Base-by-base conservation (phyloP, 2,888 invertebrate genomes). In the Romanomermis culicivorax region DNA sequence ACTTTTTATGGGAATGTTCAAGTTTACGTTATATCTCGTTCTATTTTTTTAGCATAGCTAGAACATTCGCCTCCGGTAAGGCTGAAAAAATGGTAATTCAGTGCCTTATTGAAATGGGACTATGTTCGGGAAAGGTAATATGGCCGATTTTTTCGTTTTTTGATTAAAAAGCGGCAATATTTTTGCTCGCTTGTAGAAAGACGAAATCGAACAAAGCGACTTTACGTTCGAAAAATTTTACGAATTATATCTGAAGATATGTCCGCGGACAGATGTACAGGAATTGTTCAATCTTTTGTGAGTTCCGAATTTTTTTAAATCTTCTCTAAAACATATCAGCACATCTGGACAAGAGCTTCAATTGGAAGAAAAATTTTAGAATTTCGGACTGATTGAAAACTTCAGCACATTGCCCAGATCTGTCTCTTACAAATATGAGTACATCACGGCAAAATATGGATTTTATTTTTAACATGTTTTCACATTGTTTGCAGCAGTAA, bases 171-270 rank as follows among this genome's bases (percentile, higher is more conserved):
- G n/a, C n/a, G n/a, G n/a, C n/a, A n/a, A n/a, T n/a, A n/a, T n/a
- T 45, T 20, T 50, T 58, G 45, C 53, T 51, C 56, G 20, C 14
- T 59, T 64, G 56, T 57, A 81, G 81, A 85, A 85, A 69, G 95
- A 91, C 68, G 84, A 83, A 43, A 88, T 99, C 74, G 91, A 93
- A 66, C 83, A 81, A 52, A 83, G 81, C 24, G 84, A 84, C 52
- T 95, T 97, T 70, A 95, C 93, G 0, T 97, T 95, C 69, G 95
- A 97, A 63, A 95, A 93, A 71, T 99, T 99, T 73, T 93, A 95
- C 73, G 83, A 85, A 53, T 76, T 97, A 14, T 97, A 97, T 72
- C 93, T 93, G 71, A 95, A 91, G 76, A 93, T 97, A 66, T 97
- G 95, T 68, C 97, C 97, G 2, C 78, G 97, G 64, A 91, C 89